Evolutionary conservation across 2,888 invertebrate species (phyloP), one percentile per base, ranked within the genome.

Genomic region (Zaprionus lineosus): DNA sequence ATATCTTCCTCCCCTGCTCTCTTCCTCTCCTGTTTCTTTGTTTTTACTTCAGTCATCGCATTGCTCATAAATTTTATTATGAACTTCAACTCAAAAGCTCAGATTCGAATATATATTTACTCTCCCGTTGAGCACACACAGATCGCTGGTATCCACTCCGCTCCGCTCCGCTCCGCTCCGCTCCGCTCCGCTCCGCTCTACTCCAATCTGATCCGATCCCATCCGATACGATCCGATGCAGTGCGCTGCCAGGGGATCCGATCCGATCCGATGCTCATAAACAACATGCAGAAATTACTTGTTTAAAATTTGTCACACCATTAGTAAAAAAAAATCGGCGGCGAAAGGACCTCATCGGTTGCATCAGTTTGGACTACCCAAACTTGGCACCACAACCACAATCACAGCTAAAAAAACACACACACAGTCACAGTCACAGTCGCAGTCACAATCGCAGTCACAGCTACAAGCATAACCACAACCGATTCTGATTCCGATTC

Each of bases 241-340:
- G 61, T 72, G 73, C 60, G 73, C 55, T 67, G 76, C 53, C 21
- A 5, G 21, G 29, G 46, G 58, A 66, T 40, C 66, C 48, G 63
- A 65, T 31, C 44, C 50, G 66, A 65, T 64, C 58, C 81, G 70
- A 71, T 74, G 84, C 76, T 85, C 84, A 85, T 82, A 82, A 82
- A 82, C 86, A 85, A 85, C 82, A 85, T 85, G 64, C 84, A 82
- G 86, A 85, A 82, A 82, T 85, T 85, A 84, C 86, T 82, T 82
- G 86, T 75, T 74, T 66, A 84, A 84, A 82, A 81, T 87, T 87
- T 86, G 86, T 86, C 86, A 86, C 84, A 84, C 86, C 87, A 86
- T 86, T 87, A 86, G 87, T 85, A 87, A 74, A 81, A 53, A 41
- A 78, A 75, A 81, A 76, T 62, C 84, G 60, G 70, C 83, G 79